Evolutionary conservation across 2,888 invertebrate genomes (phyloP).

Genomic region (Aromia moschata): DNA sequence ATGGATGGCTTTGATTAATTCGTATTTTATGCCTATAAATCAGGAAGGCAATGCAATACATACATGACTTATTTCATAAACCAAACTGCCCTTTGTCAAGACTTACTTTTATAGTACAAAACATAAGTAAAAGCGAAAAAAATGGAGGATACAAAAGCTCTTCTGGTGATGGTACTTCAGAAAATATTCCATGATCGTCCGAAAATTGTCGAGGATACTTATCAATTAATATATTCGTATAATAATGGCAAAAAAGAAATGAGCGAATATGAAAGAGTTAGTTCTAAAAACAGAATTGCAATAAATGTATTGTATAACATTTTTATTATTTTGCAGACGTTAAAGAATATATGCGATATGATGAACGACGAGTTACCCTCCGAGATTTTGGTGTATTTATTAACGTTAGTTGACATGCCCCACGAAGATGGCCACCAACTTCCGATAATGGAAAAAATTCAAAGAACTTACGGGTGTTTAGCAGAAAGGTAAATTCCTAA

Average conservation of each 20-base stretch:
- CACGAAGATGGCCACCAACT: conserved; percentile 45
- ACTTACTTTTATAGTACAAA: too few species aligned
- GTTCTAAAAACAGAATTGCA: conserved; percentile 1
- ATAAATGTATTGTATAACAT: background rate
- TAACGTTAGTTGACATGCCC: conserved; percentile 59
- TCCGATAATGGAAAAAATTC: conserved; percentile 50
- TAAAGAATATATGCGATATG: conserved; percentile 54
- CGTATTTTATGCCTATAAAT: too few species aligned
- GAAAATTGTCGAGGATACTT: conserved; percentile 54
- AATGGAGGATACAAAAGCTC: conserved; percentile 55
- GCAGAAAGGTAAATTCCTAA: conserved; percentile 38
- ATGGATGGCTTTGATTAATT: too few species aligned
- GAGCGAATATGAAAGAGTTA: conserved; percentile 55
- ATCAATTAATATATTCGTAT: conserved; percentile 55
- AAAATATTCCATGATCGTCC: conserved; percentile 55
- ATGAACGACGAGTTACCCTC: conserved; percentile 58
- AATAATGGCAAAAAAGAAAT: conserved; percentile 51
- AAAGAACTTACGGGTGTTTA: conserved; percentile 47
- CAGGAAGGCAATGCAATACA: too few species aligned
- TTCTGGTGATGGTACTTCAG: conserved; percentile 56
- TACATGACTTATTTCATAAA: too few species aligned
- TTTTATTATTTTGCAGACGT: conserved; percentile 45
- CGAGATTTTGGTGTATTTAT: conserved; percentile 56
- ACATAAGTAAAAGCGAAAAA: background rate
- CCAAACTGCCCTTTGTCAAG: too few species aligned